Conservation (phyloP, 2,113 vertebrate species). For the Leptocoma aspasia region DNA sequence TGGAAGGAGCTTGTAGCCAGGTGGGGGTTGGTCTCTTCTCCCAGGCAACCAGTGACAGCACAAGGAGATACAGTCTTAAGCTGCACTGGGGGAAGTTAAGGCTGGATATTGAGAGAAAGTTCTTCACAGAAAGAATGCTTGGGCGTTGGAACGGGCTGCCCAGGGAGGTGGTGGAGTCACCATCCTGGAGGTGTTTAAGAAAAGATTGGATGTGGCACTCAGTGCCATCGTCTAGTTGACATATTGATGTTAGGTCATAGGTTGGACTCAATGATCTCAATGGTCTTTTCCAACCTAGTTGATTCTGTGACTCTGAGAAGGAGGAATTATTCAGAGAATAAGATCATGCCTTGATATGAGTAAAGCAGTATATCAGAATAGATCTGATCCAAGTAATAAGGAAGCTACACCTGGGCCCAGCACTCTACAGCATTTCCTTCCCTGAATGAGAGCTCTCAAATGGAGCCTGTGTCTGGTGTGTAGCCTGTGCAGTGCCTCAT, state of each 20-base stretch:
- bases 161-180: background rate
- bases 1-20: background rate
- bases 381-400: background rate
- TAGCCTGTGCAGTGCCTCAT: background rate
- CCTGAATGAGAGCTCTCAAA: background rate
- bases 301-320: background rate
- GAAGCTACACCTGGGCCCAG: background rate
- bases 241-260: background rate
- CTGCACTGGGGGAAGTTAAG: background rate
- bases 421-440: background rate
- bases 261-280: background rate
- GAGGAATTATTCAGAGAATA: background rate
- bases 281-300: background rate
- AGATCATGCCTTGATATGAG: background rate
- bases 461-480: background rate
- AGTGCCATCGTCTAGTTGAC: background rate
- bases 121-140: background rate
- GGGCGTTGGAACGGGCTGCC: background rate
- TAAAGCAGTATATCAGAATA: background rate
- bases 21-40: background rate
- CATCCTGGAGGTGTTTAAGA: background rate
- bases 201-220: background rate
- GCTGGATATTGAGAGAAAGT: background rate
- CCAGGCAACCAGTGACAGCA: background rate
- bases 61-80: background rate